Percentiles rank a stretch among this genome's conserved stretches.
Evolutionary conservation across 1,140 invertebrate genomes (phyloP).

Genomic region (Oryctes rhinoceros): DNA sequence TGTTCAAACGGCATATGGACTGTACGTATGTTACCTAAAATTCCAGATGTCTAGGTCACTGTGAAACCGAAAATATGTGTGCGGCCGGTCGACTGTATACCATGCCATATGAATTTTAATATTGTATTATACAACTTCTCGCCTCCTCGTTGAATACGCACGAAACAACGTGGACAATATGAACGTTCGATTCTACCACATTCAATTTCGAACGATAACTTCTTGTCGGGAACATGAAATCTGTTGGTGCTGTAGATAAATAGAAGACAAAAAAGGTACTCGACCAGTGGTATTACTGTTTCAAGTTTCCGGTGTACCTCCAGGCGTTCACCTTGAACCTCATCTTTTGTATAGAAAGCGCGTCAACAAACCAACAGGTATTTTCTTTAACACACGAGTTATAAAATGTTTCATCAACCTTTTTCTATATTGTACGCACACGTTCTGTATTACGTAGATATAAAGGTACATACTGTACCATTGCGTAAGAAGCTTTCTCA

Average conservation of each 20-base stretch:
- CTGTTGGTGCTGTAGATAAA: neutral
- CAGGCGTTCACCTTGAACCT: constrained; percentile 31
- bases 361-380: constrained; percentile 33
- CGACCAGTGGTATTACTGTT: constrained; percentile 3
- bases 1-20: neutral
- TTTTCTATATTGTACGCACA: constrained; percentile 20
- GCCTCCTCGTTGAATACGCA: no score
- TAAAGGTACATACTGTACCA: neutral
- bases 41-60: constrained; percentile 33
- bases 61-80: constrained; percentile 27
- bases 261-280: constrained; percentile 1
- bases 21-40: constrained; percentile 19
- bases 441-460: constrained; percentile 23
- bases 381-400: constrained; percentile 22
- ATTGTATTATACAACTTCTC: neutral
- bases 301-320: constrained; percentile 27
- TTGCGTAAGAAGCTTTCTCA: neutral
- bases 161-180: neutral
- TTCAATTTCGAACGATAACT: neutral
- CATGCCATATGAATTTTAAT: constrained; percentile 25
- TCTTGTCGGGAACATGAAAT: neutral
- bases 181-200: no score
- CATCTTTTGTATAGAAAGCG: constrained; percentile 34
- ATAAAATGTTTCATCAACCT: constrained; percentile 22
- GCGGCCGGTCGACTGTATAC: constrained; percentile 2